Base-by-base conservation (phyloP, 2,797 vertebrate species). In the Fringilla coelebs region DNA sequence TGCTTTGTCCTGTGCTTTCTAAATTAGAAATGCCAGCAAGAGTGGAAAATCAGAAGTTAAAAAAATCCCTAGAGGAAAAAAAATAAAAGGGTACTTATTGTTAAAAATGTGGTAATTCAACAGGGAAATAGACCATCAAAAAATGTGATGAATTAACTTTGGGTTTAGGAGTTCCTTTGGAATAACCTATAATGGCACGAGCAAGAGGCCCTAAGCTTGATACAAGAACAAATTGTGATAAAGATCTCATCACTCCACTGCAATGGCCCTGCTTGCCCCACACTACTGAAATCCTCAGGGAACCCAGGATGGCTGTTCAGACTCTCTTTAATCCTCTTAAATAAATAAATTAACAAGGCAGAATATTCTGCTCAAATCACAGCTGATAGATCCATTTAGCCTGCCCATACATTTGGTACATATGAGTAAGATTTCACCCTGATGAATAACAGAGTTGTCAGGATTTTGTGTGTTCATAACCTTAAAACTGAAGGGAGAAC, bases 321-420 rank as follows among this genome's bases (percentile, higher is more conserved):
- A 87, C 21, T 73, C 61, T 70, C 74, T 80, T 78, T 78, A 89
- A 91, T 88, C 54, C 76, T 66, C 38, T 70, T 58, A 66, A 85
- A 93, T 84, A 93, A 94, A 95, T 89, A 87, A 94, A 95, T 90
- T 75, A 95, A 67, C 26, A 81, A 36, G 76, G 76, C 36, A 62
- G 76, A 88, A 67, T 63, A 82, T 71, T 82, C 92, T 11, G 21
- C 81, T 95, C 45, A 28, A 73, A 79, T 67, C 88, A 66, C 0
- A 0, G 72, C 46, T 88, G 91, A 86, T 70, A 60, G 29, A 86
- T 22, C 89, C 94, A 41, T 62, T 88, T 34, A 86, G 85, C 71
- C 80, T 78, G 60, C 79, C 83, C 71, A 31, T 65, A 20, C 41
- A 11, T 55, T 48, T 46, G 62, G 38, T 45, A 22, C 82, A 32